A percentile compares a stretch with the other conserved stretches of the same genome.
Conservation (phyloP, 64 coral and sea anemone genomes). For the Dendrophyllia cribrosa region DNA sequence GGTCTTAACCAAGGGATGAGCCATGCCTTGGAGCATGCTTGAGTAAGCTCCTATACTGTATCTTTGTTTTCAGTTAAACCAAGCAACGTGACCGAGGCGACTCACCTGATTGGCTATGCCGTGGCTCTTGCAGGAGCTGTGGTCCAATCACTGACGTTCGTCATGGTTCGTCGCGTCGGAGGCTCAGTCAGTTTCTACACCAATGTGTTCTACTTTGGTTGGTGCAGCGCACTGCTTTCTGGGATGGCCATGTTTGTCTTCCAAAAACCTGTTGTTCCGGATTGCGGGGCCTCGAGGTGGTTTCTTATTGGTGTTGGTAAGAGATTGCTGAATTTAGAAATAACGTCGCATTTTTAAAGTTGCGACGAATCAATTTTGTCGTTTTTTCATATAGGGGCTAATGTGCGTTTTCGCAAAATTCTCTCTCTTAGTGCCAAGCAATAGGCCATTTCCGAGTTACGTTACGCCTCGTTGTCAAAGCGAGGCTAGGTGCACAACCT, state of each 20-base stretch:
- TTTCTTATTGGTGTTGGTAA: slow-evolving; percentile 85
- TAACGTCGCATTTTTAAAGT: background rate
- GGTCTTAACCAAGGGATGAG: too few species aligned
- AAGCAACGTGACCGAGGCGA: slow-evolving; percentile 23
- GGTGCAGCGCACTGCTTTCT: slow-evolving; percentile 82
- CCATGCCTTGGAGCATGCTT: too few species aligned
- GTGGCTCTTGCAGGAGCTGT: slow-evolving; percentile 78
- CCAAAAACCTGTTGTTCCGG: slow-evolving; percentile 79
- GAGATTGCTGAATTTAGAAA: background rate
- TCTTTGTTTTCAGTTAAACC: background rate
- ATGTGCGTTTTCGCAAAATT: too few species aligned
- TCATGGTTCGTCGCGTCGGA: slow-evolving; percentile 79
- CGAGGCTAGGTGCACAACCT: too few species aligned
- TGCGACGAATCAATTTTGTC: too few species aligned
- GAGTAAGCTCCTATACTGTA: too few species aligned
- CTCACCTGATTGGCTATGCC: slow-evolving; percentile 69
- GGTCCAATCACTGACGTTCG: slow-evolving; percentile 86
- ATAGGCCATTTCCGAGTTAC: too few species aligned
- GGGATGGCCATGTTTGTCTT: slow-evolving; percentile 77
- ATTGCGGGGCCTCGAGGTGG: slow-evolving; percentile 76
- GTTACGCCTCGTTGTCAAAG: too few species aligned
- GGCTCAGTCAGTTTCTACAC: slow-evolving; percentile 80
- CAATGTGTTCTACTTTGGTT: slow-evolving; percentile 92
- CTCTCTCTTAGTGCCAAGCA: too few species aligned
- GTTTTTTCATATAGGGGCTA: too few species aligned